Conservation (phyloP, 2,797 vertebrate genomes). For the Cirrhinus mrigala region DNA sequence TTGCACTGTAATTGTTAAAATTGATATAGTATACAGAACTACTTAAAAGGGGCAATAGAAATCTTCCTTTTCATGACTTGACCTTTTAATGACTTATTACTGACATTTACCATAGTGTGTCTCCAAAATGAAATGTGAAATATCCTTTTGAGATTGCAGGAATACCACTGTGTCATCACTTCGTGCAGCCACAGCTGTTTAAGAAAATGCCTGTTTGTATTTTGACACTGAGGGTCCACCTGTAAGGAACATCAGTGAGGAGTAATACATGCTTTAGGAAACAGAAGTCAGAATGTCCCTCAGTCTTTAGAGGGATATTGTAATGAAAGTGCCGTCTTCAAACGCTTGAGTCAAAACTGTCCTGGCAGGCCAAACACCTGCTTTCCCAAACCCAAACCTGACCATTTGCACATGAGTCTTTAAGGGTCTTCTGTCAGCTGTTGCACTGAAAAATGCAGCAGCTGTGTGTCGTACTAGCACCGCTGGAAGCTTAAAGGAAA, state of each 20-base stretch:
- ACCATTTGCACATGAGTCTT: constrained; percentile 18
- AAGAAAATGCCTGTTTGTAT: constrained; percentile 3
- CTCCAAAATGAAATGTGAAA: background rate
- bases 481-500: background rate
- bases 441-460: background rate
- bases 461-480: constrained; percentile 28
- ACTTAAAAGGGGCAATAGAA: background rate
- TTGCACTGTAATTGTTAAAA: background rate
- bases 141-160: background rate
- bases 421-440: constrained; percentile 35
- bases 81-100: background rate
- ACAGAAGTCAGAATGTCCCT: constrained; percentile 42
- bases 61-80: background rate
- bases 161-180: background rate
- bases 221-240: background rate
- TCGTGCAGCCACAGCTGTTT: background rate
- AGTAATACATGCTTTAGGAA: constrained; percentile 32
- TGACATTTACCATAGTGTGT: background rate
- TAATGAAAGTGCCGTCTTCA: constrained; percentile 52
- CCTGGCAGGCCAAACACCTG: constrained; percentile 52
- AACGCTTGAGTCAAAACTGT: constrained; percentile 35
- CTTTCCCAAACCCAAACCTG: constrained; percentile 44
- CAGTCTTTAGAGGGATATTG: constrained; percentile 38
- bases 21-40: background rate
- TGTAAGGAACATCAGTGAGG: constrained; percentile 15